These are phyloP conservation scores for Euthynnus affinis DNA, from an alignment of 2,797 vertebrate genomes.

Conservation along the genomic window DNA sequence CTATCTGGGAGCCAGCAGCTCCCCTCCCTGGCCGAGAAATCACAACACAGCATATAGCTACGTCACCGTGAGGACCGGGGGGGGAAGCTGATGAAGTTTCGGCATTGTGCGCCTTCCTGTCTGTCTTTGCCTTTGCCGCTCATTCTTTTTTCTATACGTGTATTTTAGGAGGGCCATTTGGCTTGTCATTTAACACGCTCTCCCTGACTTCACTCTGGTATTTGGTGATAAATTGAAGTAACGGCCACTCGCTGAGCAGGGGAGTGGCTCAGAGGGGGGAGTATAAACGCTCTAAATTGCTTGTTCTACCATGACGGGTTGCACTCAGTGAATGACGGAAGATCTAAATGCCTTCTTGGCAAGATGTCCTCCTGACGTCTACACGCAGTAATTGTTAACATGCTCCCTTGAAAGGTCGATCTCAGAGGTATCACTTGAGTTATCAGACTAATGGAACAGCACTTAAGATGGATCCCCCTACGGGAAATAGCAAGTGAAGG, in stretches of 20 bases:
- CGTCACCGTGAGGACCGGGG: neutral
- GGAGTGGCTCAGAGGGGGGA: neutral
- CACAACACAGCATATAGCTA: conserved; percentile 61
- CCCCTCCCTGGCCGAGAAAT: conserved; percentile 74
- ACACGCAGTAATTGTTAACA: conserved; percentile 1
- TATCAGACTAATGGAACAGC: conserved; percentile 46
- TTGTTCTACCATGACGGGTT: conserved; percentile 27
- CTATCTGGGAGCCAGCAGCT: conserved; percentile 74
- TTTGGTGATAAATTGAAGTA: conserved; percentile 4
- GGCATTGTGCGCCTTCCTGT: neutral
- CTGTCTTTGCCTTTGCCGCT: conserved; percentile 11
- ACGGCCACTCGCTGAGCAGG: conserved; percentile 9
- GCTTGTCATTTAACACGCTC: conserved; percentile 9
- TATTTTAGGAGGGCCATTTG: neutral
- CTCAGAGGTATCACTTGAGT: conserved; percentile 23
- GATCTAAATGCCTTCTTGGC: conserved; percentile 35
- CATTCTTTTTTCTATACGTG: conserved; percentile 9
- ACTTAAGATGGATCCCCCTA: conserved; percentile 34
- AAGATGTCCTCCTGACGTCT: conserved; percentile 27
- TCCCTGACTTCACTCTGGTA: neutral
- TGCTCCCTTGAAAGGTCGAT: conserved; percentile 2
- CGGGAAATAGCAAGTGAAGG: conserved; percentile 3
- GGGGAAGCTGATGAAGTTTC: conserved; percentile 18
- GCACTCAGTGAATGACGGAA: conserved; percentile 23
- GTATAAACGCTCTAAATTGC: conserved; percentile 24